These are phyloP conservation scores for Pipra filicauda DNA, from an alignment of 2,113 vertebrate species.

Conservation along the genomic window DNA sequence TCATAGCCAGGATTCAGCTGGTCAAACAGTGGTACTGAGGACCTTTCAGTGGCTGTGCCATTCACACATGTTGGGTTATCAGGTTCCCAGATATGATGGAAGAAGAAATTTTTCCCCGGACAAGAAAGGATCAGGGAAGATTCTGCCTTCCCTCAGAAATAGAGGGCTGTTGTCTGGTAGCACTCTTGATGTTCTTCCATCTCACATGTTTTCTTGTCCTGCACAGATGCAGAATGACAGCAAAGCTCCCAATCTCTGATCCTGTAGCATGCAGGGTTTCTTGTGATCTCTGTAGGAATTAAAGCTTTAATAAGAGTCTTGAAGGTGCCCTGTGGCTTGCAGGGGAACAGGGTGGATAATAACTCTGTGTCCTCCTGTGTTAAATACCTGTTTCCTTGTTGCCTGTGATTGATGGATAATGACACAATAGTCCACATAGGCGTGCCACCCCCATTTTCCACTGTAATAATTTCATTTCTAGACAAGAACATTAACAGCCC, in stretches of 20 bases:
- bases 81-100: not conserved
- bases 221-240: not conserved
- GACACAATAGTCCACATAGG: not conserved
- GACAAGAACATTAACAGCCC: not conserved
- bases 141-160: not conserved
- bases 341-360: not conserved
- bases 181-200: not conserved
- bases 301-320: conserved; percentile 14
- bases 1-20: not conserved
- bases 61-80: not conserved
- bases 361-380: not conserved
- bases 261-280: not conserved
- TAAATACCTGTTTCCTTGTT: conserved; percentile 38
- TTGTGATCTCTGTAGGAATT: not conserved
- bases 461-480: conserved; percentile 20
- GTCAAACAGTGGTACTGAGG: not conserved
- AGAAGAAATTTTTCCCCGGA: not conserved
- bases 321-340: not conserved
- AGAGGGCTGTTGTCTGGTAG: not conserved
- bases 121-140: not conserved
- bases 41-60: not conserved
- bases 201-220: not conserved
- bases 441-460: not conserved
- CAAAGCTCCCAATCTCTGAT: not conserved
- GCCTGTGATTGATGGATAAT: conserved; percentile 20